Base-by-base conservation (phyloP, 2,113 vertebrate species). In the Ctenomys sociabilis region DNA sequence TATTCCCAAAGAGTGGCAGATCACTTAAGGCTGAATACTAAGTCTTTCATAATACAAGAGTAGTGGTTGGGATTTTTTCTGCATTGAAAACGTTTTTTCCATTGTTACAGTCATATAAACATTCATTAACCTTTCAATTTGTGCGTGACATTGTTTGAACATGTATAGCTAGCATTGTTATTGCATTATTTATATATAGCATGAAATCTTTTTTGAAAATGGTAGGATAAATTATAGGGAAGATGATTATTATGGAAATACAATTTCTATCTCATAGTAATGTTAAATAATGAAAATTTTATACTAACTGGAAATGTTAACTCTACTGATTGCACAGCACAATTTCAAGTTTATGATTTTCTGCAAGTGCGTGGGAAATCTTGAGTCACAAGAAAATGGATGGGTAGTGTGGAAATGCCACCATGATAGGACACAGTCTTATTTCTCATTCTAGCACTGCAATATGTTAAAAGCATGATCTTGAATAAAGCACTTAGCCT, bases 241-340 rank as follows among this genome's bases (percentile, higher is more conserved):
- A 16, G 24, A 68, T 87, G 19, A 85, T 87, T 84, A 87, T 35
- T 72, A 21, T 85, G 37, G 6, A 93, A 93, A 92, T 90, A 14
- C 8, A 75, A 32, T 86, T 93, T 88, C 24, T 91, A 43, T 77
- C 95, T 84, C 16, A 37, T 59, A 12, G 19, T 80, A 84, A 86
- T 78, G 17, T 93, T 40, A 91, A 89, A 40, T 86, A 85, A 90
- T 68, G 37, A 86, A 83, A 66, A 63, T 7, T 57, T 95, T 84
- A 32, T 59, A 86, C 16, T 87, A 87, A 26, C 52, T 92, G 59
- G 11, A 92, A 94, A 72, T 80, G 80, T 63, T 89, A 52, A 90
- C 14, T 82, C 24, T 19, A 61, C 75, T 49, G 84, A 85, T 83
- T 63, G 8, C 13, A 14, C 61, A 54, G 72, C 37, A 89, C 13